These are phyloP conservation scores for Frankliniella intonsa DNA, from an alignment of 2,888 invertebrate genomes.

Conservation along the genomic window DNA sequence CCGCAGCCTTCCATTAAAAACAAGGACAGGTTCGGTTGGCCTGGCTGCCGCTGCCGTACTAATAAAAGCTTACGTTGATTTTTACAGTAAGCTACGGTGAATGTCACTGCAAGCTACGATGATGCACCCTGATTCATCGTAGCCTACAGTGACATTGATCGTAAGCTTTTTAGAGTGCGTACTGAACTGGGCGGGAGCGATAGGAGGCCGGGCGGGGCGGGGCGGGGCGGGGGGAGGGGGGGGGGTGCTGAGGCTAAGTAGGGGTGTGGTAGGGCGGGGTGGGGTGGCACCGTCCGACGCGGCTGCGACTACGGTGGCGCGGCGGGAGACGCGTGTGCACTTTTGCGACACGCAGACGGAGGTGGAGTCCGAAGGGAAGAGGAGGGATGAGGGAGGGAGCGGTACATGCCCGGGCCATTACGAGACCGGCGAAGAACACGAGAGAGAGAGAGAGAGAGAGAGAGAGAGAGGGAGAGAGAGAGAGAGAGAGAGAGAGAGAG, in stretches of 20 bases:
- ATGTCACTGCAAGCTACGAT: too few species aligned
- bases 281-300: too few species aligned
- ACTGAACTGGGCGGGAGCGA: not conserved
- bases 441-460: not conserved
- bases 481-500: not conserved
- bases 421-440: not conserved
- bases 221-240: not conserved
- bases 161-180: too few species aligned
- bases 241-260: not conserved
- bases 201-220: not conserved
- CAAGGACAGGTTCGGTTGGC: not conserved
- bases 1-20: slow-evolving; percentile 22
- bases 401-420: slow-evolving; percentile 9
- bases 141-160: too few species aligned
- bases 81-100: too few species aligned
- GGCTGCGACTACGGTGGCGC: not conserved
- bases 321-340: not conserved
- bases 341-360: not conserved
- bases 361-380: not conserved
- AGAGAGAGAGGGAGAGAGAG: not conserved
- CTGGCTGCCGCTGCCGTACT: not conserved
- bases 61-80: too few species aligned
- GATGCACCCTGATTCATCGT: too few species aligned
- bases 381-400: not conserved
- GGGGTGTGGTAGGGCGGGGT: too few species aligned